Evolutionary conservation across 2,888 invertebrate species (phyloP).

Genomic region (Chymomyza procnemis): DNA sequence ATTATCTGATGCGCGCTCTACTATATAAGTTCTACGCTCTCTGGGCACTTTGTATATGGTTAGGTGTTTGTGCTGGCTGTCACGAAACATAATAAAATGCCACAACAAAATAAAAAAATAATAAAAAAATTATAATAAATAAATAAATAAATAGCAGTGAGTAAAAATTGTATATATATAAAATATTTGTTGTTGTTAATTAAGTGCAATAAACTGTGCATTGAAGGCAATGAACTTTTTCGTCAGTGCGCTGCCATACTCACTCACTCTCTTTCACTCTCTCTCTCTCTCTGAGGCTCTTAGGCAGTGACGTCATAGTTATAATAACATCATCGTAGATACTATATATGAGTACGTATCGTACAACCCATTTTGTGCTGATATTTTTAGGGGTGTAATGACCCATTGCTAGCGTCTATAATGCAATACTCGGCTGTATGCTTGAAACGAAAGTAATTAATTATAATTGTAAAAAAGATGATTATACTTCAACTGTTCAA

Average conservation of each 20-base stretch:
- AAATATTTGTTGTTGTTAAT: slow-evolving; percentile 43
- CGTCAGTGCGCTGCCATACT: no score
- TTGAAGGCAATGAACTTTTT: slow-evolving; percentile 52
- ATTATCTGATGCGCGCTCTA: slow-evolving; percentile 49
- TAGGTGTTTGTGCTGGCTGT: slow-evolving; percentile 37
- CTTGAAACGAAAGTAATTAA: not conserved
- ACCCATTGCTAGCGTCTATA: not conserved
- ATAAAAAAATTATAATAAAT: no score
- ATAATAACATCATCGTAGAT: slow-evolving; percentile 9
- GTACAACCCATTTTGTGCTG: not conserved
- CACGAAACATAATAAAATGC: slow-evolving; percentile 7
- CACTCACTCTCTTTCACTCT: no score
- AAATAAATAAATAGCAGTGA: not conserved
- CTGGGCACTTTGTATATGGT: slow-evolving; percentile 13
- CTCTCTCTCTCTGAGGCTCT: slow-evolving; percentile 27
- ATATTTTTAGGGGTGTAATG: not conserved
- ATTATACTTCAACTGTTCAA: not conserved
- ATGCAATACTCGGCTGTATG: not conserved
- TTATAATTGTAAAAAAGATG: not conserved
- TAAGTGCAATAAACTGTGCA: slow-evolving; percentile 65
- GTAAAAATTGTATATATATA: slow-evolving; percentile 3
- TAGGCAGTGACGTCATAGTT: slow-evolving; percentile 35
- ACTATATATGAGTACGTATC: not conserved
- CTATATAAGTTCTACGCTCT: slow-evolving; percentile 28
- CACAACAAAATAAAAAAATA: slow-evolving; percentile 14